These are phyloP conservation scores for Nilaparvata lugens DNA, from an alignment of 1,140 invertebrate species.

Conservation along the genomic window DNA sequence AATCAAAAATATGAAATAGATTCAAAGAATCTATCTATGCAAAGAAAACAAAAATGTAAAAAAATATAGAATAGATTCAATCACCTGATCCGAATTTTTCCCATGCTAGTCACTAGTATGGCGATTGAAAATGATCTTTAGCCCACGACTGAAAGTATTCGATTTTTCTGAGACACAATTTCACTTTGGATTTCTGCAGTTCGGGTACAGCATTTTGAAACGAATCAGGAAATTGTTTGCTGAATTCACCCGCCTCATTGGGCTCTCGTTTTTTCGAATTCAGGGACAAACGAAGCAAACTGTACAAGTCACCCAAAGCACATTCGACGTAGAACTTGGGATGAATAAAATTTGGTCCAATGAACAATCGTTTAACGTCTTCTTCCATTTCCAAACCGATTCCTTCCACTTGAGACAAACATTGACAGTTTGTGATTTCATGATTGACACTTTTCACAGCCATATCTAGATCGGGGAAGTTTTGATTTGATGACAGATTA, in stretches of 20 bases:
- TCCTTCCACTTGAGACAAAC: conserved; percentile 30
- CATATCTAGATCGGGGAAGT: conserved; percentile 48
- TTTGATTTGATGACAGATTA: conserved; percentile 47
- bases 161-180: conserved; percentile 50
- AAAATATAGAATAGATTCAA: too few relatives aligned
- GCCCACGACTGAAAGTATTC: conserved; percentile 56
- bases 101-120: neutral
- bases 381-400: conserved; percentile 36
- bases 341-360: conserved; percentile 37
- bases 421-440: conserved; percentile 39
- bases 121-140: neutral
- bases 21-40: too few relatives aligned
- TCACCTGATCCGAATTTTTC: too few relatives aligned
- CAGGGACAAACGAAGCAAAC: conserved; percentile 40
- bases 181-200: conserved; percentile 45
- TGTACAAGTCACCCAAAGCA: conserved; percentile 50
- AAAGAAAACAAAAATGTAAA: too few relatives aligned
- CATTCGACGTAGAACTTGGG: conserved; percentile 38
- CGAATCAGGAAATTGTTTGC: conserved; percentile 43
- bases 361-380: conserved; percentile 38
- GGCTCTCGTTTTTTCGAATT: conserved; percentile 26
- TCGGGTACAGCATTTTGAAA: conserved; percentile 35
- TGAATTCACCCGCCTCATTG: conserved; percentile 36
- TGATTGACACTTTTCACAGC: conserved; percentile 52
- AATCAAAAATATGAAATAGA: too few relatives aligned